These are phyloP conservation scores for Melitaea athalia DNA, from an alignment of 2,888 invertebrate genomes.

Conservation along the genomic window DNA sequence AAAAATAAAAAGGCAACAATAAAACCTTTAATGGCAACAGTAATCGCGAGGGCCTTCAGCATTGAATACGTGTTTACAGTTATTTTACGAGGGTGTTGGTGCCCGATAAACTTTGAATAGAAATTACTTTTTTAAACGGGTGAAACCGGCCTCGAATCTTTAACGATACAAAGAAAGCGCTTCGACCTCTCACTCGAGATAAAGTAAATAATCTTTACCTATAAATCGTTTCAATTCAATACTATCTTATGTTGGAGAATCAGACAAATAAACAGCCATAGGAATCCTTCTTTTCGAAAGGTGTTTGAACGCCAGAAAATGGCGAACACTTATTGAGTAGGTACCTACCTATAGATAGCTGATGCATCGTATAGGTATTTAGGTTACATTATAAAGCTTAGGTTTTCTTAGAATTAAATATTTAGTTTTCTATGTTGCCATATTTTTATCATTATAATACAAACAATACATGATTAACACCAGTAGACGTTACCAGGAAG, in stretches of 20 bases:
- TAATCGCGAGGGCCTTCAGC: constrained; percentile 24
- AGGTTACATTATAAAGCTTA: too few species aligned
- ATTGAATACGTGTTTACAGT: constrained; percentile 38
- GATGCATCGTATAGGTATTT: too few species aligned
- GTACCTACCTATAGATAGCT: too few species aligned
- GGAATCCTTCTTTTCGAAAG: background rate
- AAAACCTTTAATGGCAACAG: constrained; percentile 32
- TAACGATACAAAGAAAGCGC: constrained; percentile 23
- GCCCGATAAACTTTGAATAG: constrained; percentile 35
- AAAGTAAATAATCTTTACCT: constrained; percentile 20
- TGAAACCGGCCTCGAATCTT: constrained; percentile 13
- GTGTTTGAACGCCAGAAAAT: too few species aligned
- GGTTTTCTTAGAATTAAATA: too few species aligned
- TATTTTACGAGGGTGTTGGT: constrained; percentile 40
- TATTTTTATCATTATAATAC: too few species aligned
- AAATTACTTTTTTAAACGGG: constrained; percentile 29
- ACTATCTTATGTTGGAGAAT: background rate
- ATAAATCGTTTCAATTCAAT: constrained; percentile 17
- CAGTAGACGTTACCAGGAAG: too few species aligned
- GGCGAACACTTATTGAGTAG: too few species aligned
- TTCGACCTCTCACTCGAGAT: constrained; percentile 23
- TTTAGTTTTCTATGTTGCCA: too few species aligned
- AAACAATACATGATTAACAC: too few species aligned
- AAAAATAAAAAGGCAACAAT: constrained; percentile 23
- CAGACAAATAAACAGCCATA: background rate